These are phyloP conservation scores for Caranx melampygus DNA, from an alignment of 2,113 vertebrate species.

Conservation along the genomic window DNA sequence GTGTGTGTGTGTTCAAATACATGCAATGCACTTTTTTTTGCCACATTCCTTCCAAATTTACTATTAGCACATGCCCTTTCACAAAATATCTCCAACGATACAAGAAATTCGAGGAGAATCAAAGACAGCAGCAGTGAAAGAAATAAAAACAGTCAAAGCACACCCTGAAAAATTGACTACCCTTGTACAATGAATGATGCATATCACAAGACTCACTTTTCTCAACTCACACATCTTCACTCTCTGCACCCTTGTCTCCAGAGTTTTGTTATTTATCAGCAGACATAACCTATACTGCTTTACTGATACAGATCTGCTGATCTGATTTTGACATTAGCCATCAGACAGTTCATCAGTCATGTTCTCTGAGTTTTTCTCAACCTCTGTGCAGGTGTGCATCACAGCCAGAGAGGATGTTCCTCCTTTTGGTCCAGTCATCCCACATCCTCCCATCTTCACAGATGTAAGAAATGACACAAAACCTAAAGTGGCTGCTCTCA, in stretches of 20 bases:
- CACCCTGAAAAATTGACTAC: too few relatives aligned
- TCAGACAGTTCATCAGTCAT: not conserved
- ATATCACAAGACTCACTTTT: too few relatives aligned
- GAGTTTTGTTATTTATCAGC: not conserved
- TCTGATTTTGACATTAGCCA: not conserved
- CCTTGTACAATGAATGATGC: too few relatives aligned
- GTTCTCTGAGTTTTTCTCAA: not conserved
- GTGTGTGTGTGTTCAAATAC: too few relatives aligned
- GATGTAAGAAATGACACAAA: constrained; percentile 63
- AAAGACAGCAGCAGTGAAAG: too few relatives aligned
- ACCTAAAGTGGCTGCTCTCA: not conserved
- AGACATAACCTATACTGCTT: not conserved
- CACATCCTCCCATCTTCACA: constrained; percentile 82
- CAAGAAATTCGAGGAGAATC: too few relatives aligned
- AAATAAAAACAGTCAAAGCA: not conserved
- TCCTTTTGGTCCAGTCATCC: constrained; percentile 81
- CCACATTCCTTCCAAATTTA: too few relatives aligned
- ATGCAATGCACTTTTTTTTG: too few relatives aligned
- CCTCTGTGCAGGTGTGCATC: constrained; percentile 75
- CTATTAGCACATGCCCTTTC: too few relatives aligned
- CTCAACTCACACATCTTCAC: too few relatives aligned
- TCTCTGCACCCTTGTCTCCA: too few relatives aligned
- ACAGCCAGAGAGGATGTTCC: constrained; percentile 84
- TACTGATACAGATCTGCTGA: constrained; percentile 6
- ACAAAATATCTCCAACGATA: too few relatives aligned